These are phyloP conservation scores for Gymnoscopelus braueri DNA, from an alignment of 2,797 vertebrate genomes.

Conservation along the genomic window DNA sequence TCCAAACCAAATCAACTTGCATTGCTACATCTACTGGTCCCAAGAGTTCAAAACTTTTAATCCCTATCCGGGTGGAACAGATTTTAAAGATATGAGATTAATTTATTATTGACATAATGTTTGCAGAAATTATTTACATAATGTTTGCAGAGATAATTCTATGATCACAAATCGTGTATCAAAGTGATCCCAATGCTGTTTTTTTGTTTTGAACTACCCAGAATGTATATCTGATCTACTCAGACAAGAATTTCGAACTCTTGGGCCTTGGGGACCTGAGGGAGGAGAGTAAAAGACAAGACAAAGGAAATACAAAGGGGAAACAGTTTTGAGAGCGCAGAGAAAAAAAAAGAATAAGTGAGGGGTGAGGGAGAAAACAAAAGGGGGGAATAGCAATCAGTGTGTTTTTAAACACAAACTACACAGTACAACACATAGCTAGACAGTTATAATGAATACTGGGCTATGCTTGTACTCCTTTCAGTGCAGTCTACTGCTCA, in stretches of 20 bases:
- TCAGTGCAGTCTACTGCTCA: conserved; percentile 28
- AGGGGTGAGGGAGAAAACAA: conserved; percentile 13
- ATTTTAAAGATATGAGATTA: too few species aligned
- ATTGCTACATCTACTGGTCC: conserved; percentile 2
- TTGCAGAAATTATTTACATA: too few species aligned
- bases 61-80: too few species aligned
- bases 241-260: neutral
- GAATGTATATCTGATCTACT: too few species aligned
- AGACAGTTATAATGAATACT: conserved; percentile 23
- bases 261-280: conserved; percentile 45
- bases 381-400: conserved; percentile 37
- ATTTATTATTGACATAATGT: too few species aligned
- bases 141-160: too few species aligned
- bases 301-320: conserved; percentile 55
- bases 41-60: neutral
- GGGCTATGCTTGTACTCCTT: conserved; percentile 15
- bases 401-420: conserved; percentile 32
- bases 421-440: conserved; percentile 18
- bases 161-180: too few species aligned
- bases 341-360: conserved; percentile 71
- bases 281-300: conserved; percentile 60
- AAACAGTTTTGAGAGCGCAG: conserved; percentile 62
- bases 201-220: too few species aligned
- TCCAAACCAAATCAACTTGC: conserved; percentile 22
- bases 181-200: too few species aligned